Conservation (phyloP, 1,140 invertebrate species). For the Sycobia sp. region DNA sequence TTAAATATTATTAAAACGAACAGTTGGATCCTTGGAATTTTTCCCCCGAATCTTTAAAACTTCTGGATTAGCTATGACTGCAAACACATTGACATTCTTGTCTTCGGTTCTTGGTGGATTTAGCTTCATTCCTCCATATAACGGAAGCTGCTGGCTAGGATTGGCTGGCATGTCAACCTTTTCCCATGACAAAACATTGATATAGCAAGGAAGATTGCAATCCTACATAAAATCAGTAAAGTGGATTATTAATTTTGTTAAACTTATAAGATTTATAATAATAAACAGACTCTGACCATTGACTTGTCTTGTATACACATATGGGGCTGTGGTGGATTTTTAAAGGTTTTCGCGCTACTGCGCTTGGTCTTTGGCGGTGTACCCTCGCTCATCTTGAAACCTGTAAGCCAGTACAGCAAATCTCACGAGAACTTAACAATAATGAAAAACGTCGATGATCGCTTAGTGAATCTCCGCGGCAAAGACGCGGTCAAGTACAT, state of each 20-base stretch:
- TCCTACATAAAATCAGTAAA: too few species aligned
- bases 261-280: too few species aligned
- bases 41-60: constrained; percentile 70
- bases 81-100: constrained; percentile 68
- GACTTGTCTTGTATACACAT: constrained; percentile 75
- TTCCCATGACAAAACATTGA: constrained; percentile 75
- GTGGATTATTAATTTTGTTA: too few species aligned
- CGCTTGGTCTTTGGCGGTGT: constrained; percentile 50
- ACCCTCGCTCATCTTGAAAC: constrained; percentile 50
- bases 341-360: constrained; percentile 64
- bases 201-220: constrained; percentile 60
- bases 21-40: constrained; percentile 68
- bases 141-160: constrained; percentile 68
- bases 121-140: constrained; percentile 74
- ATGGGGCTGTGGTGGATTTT: constrained; percentile 75
- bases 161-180: constrained; percentile 70
- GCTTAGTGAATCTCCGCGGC: too few species aligned
- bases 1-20: constrained; percentile 50
- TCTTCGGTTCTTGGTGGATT: constrained; percentile 66
- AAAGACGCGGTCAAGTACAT: background rate
- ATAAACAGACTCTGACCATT: too few species aligned
- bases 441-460: too few species aligned
- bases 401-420: background rate
- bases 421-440: background rate
- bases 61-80: constrained; percentile 74